Evolutionary conservation across 2,797 vertebrate genomes (phyloP).

Genomic region (Anabas testudineus): DNA sequence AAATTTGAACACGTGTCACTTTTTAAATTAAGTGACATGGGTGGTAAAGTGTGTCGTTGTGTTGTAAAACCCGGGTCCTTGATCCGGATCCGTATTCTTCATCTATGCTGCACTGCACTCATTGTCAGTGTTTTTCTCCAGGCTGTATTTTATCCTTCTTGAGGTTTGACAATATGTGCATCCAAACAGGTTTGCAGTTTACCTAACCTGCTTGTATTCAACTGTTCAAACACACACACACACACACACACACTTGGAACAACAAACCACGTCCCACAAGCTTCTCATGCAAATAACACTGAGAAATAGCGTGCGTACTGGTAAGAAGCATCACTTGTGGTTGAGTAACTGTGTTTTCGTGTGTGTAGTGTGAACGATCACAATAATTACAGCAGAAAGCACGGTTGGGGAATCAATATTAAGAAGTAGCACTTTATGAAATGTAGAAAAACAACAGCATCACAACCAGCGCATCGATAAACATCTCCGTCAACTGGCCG

Average conservation of each 20-base stretch:
- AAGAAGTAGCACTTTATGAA: constrained; percentile 28
- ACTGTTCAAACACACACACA: too few species aligned
- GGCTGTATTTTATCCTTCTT: neutral
- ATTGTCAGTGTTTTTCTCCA: neutral
- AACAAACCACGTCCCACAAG: neutral
- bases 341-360: constrained; percentile 9
- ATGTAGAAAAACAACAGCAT: constrained; percentile 54
- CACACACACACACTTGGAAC: neutral
- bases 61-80: too few species aligned
- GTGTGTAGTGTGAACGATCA: neutral
- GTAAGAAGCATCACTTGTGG: too few species aligned
- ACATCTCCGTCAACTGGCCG: constrained; percentile 56
- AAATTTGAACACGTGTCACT: too few species aligned
- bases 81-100: too few species aligned
- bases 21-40: too few species aligned
- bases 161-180: neutral
- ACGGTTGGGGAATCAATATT: constrained; percentile 26
- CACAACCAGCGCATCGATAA: constrained; percentile 45
- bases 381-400: constrained; percentile 14
- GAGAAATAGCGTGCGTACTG: neutral
- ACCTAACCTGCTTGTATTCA: neutral
- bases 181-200: constrained; percentile 7
- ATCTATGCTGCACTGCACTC: too few species aligned
- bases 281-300: neutral
- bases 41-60: too few species aligned